phyloP scores from a whole-genome alignment of 2,113 vertebrate genomes.

The Grantiella picta region DNA sequence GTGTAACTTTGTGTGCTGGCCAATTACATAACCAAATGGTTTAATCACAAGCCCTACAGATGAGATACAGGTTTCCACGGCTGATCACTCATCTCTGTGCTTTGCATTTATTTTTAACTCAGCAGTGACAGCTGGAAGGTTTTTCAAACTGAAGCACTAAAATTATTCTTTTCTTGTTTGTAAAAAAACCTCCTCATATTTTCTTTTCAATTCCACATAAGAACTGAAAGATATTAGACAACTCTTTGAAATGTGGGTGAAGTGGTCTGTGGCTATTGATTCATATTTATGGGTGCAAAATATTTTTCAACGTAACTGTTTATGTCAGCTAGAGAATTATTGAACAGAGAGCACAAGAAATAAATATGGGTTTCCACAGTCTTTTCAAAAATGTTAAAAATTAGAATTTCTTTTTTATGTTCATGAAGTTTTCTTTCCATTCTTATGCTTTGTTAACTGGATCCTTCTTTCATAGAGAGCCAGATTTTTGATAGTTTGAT shows the following conservation, averaged over 20 bases:
- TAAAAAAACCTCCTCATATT: not conserved
- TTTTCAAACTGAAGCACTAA: not conserved
- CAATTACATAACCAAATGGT: conserved; percentile 59
- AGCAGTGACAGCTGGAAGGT: not conserved
- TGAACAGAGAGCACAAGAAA: not conserved
- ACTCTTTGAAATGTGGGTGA: not conserved
- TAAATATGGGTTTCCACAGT: not conserved
- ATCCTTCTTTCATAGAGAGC: not conserved
- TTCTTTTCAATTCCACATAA: not conserved
- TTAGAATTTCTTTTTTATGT: not conserved
- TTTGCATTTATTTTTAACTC: not conserved
- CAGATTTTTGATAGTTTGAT: not conserved
- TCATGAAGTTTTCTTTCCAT: not conserved
- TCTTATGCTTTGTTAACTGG: not conserved
- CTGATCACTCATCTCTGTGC: not conserved
- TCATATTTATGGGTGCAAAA: not conserved
- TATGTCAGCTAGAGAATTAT: not conserved
- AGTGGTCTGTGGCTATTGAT: not conserved
- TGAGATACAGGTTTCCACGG: not conserved
- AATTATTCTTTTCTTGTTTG: not conserved
- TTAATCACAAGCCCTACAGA: conserved; percentile 53
- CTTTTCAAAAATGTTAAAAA: not conserved
- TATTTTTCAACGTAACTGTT: not conserved
- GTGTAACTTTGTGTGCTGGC: conserved; percentile 50
- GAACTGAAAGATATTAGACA: not conserved